These are phyloP conservation scores for Pachyuromys duprasi DNA, from an alignment of 2,797 vertebrate species.

Conservation along the genomic window DNA sequence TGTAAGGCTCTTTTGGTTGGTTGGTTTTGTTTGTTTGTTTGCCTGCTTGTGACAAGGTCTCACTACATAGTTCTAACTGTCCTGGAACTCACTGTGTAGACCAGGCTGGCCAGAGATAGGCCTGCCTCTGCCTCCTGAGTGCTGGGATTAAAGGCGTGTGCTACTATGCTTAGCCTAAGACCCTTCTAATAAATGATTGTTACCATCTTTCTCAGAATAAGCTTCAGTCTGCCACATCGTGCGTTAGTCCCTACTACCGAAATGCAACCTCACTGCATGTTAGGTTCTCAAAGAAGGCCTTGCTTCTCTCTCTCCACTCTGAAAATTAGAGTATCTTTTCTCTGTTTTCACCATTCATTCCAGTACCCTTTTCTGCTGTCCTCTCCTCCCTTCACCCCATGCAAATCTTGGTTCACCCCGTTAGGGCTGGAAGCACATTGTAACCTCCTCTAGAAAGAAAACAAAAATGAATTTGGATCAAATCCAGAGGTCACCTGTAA, in stretches of 20 bases:
- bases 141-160: background rate
- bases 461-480: background rate
- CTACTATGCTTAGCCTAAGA: background rate
- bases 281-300: background rate
- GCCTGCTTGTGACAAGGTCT: background rate
- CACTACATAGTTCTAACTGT: background rate
- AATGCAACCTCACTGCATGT: background rate
- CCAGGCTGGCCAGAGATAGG: background rate
- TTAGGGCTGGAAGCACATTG: background rate
- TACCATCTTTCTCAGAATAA: conserved; percentile 37
- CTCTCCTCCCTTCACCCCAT: background rate
- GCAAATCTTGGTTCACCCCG: background rate
- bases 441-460: background rate
- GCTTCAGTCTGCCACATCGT: background rate
- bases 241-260: background rate
- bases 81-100: background rate
- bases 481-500: background rate
- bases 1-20: background rate
- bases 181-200: background rate
- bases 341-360: background rate
- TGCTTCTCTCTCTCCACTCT: background rate
- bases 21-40: background rate
- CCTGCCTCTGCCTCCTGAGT: background rate
- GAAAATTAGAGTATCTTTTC: background rate
- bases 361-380: background rate